A percentile compares a stretch with the other conserved stretches of the same genome.
Conservation (phyloP, 2,113 vertebrate genomes). For the Danio rerio region DNA sequence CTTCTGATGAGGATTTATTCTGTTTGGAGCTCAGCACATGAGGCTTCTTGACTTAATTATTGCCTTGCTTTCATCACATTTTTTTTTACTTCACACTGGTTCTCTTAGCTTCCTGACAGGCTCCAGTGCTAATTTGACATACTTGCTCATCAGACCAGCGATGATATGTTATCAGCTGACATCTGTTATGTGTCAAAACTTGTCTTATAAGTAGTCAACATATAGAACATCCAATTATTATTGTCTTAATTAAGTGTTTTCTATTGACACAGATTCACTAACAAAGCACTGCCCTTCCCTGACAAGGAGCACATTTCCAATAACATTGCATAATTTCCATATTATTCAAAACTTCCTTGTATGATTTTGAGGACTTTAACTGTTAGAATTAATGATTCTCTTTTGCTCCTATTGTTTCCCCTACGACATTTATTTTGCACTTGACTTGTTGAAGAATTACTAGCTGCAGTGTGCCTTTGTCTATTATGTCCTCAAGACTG, state of each 20-base stretch:
- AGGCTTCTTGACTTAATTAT: neutral
- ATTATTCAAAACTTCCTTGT: neutral
- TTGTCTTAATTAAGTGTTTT: neutral
- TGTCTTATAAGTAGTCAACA: too few species aligned
- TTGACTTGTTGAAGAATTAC: too few species aligned
- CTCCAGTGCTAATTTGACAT: too few species aligned
- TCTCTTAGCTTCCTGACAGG: neutral
- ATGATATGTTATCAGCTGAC: too few species aligned
- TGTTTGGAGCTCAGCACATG: neutral
- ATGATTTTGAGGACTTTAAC: neutral
- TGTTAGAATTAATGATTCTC: neutral
- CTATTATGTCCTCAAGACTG: too few species aligned
- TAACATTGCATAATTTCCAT: neutral
- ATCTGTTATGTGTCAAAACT: too few species aligned
- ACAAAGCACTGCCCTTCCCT: neutral
- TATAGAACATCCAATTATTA: neutral
- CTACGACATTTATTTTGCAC: too few species aligned
- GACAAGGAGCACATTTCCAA: neutral
- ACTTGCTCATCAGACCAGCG: neutral
- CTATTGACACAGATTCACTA: constrained; percentile 1
- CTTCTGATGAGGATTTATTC: too few species aligned
- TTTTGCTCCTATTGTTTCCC: neutral
- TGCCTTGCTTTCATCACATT: neutral
- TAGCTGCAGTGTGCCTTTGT: too few species aligned
- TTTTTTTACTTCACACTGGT: neutral